These are phyloP conservation scores for Brachionus paranguensis DNA, from an alignment of 1,140 invertebrate genomes.

Conservation along the genomic window DNA sequence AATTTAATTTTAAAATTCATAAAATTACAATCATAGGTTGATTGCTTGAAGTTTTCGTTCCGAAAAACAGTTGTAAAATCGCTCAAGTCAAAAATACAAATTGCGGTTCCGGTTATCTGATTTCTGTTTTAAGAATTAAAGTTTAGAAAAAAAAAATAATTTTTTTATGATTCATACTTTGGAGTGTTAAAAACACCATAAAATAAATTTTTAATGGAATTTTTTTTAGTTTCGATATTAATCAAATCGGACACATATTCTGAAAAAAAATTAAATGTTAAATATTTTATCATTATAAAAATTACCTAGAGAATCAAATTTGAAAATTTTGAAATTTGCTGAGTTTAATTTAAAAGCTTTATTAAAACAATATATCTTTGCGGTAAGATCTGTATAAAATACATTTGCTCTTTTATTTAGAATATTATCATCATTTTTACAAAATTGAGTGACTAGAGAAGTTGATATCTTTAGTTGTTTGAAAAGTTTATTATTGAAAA, in stretches of 20 bases:
- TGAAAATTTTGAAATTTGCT: conserved; percentile 7
- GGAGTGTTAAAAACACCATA: conserved; percentile 31
- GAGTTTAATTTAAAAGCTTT: conserved; percentile 8
- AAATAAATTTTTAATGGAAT: not conserved
- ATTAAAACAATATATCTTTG: conserved; percentile 37
- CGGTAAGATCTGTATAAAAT: conserved; percentile 21
- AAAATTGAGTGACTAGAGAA: conserved; percentile 28
- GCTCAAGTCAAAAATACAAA: conserved; percentile 13
- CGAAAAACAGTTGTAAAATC: not conserved
- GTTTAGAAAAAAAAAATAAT: not conserved
- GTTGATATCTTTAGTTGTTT: not conserved
- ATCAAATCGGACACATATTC: conserved; percentile 11
- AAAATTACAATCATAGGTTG: not conserved
- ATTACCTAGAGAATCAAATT: conserved; percentile 32
- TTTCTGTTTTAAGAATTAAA: not conserved
- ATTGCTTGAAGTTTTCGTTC: conserved; percentile 22
- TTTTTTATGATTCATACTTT: not conserved
- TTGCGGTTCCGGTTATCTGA: conserved; percentile 36
- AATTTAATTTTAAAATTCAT: not conserved
- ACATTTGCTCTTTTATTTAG: not conserved
- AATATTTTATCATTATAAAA: not conserved
- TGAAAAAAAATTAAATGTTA: not conserved
- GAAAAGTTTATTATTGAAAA: too few species aligned
- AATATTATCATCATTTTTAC: conserved; percentile 32
- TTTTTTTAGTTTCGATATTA: not conserved